Evolutionary conservation across 2,113 vertebrate species (phyloP), one percentile per base, ranked within the genome.

Genomic region (Malaclemys terrapin): DNA sequence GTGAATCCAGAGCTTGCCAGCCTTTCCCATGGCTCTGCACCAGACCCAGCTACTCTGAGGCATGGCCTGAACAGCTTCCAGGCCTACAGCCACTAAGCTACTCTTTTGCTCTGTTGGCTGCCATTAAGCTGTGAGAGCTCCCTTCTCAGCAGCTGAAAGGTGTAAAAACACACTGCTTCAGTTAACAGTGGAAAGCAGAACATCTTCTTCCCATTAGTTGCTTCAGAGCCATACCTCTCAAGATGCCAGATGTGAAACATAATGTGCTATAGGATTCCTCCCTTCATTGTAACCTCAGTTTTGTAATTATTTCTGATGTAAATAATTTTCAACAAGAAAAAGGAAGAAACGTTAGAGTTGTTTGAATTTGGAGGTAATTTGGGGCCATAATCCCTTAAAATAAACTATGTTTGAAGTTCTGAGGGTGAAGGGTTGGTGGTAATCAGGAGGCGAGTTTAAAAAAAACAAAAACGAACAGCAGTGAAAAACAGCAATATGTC

Each of bases 401-500:
- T 78, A 89, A 57, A 35, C 56, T 31, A 3, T 88, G 3, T 57
- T 79, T 54, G 31, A 54, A 50, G 84, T 25, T 88, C 5, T 84
- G 89, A 80, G 87, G 45, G 9, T 56, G n/a, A 80, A 10, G 78
- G 10, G 62, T 13, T 88, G 87, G 2, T 82, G 17, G 65, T 72
- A 38, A 38, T 72, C 20, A 87, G 89, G 83, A 85, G 57, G 47
- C 75, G 78, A 88, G 47, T 91, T 49, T 35, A 78, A 80, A 72
- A 90, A 87, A 16, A 3, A 78, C 84, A 91, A 35, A n/a, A 52
- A 87, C 84, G 82, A 95, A 22, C 72, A 90, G 91, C 82, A 93
- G 16, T 87, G 95, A 72, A 91, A 81, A 95, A 38, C 92, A 87
- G 93, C 89, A 93, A 22, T 95, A 45, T 89, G 92, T 95, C 89